Conservation (phyloP, 2,888 invertebrate genomes). For the Thymelicus sylvestris region DNA sequence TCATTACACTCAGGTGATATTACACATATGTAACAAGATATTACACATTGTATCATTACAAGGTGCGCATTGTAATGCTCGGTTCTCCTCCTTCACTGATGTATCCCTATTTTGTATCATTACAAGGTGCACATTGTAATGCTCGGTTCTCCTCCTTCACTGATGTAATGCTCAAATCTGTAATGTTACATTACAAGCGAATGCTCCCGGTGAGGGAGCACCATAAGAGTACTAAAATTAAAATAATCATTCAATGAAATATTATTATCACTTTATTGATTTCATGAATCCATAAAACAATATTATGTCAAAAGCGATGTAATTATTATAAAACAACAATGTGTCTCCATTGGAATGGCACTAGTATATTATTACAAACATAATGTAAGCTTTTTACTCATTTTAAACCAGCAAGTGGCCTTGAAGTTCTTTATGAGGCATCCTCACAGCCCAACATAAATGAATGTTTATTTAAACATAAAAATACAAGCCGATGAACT, state of each 20-base stretch:
- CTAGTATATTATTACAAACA: constrained; percentile 12
- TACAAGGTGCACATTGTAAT: too few species aligned
- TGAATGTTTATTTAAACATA: not conserved
- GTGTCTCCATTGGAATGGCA: constrained; percentile 27
- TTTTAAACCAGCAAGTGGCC: not conserved
- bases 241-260: not conserved
- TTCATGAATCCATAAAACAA: not conserved
- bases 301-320: constrained; percentile 15
- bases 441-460: not conserved
- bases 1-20: too few species aligned
- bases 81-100: too few species aligned
- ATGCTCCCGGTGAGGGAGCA: too few species aligned
- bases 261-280: constrained; percentile 6
- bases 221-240: not conserved
- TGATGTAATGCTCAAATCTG: too few species aligned
- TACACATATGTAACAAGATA: too few species aligned
- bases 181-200: too few species aligned
- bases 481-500: constrained; percentile 1
- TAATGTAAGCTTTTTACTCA: not conserved
- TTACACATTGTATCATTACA: too few species aligned
- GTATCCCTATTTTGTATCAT: too few species aligned
- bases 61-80: too few species aligned
- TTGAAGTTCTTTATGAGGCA: not conserved
- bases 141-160: too few species aligned
- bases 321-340: constrained; percentile 30